Base-by-base conservation (phyloP, 2,888 invertebrate species). In the Orgyia antiqua region DNA sequence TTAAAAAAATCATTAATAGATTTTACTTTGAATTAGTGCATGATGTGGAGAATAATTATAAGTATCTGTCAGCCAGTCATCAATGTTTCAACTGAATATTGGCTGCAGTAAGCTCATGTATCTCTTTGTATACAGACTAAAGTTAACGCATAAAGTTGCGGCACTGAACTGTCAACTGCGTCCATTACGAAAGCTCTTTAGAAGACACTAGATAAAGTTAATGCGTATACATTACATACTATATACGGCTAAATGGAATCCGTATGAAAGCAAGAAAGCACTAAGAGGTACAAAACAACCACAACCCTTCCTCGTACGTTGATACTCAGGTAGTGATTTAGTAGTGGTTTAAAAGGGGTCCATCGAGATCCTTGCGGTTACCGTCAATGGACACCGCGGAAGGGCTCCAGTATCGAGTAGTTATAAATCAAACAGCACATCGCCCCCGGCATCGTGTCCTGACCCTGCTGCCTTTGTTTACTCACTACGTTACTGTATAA, bases 361-460 rank as follows among this genome's bases (percentile, higher is more conserved):
- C 58, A 54, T 48, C 57, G 51, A 64, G 59, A 64, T 66, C 63
- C 54, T 60, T 68, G 73, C 66, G 73, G 74, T 70, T 58, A 57
- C 64, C 66, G 73, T 70, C 71, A 79, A 62, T 68, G 66, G 70
- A 74, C 69, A 75, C 76, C 68, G 63, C 79, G 82, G 80, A 83
- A 80, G 78, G 70, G 73, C 76, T 77, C 65, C 63, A 64, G 64
- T 77, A 75, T 77, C 78, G 66, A 67, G 65, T 53, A 55, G 56
- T 61, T 69, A 77, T 82, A 83, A 82, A 82, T 82, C 79, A 80
- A 69, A 61, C 66, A 64, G 69, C 68, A 58, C 66, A 70, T 68
- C 69, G 73, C 78, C 74, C 68, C 60, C 62, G 62, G 70, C 68
- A 33, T 46, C 53, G 61, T 59, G 65, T 56, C 69, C 67, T 70